These are phyloP conservation scores for Trachelus troglodyta DNA, from an alignment of 2,888 invertebrate species.

Conservation along the genomic window DNA sequence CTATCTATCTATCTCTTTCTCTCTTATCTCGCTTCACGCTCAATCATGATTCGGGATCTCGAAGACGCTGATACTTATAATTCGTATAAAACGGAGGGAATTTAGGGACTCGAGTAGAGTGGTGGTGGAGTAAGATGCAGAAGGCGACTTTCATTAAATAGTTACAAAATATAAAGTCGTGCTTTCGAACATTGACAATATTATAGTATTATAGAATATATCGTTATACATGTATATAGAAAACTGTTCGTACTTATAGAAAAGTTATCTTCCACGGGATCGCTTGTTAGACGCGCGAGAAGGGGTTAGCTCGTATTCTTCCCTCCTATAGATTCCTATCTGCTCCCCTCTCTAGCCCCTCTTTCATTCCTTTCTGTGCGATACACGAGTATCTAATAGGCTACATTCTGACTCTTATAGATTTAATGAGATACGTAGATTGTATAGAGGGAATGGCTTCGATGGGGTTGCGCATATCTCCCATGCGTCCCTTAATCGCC, in stretches of 20 bases:
- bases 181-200: slow-evolving; percentile 18
- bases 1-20: background rate
- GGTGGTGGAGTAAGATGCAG: background rate
- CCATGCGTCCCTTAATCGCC: no score
- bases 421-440: no score
- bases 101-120: background rate
- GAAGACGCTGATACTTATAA: slow-evolving; percentile 46
- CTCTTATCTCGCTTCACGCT: background rate
- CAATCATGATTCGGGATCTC: slow-evolving; percentile 42
- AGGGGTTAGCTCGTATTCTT: background rate
- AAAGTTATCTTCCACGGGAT: background rate
- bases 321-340: background rate
- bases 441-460: no score
- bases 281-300: background rate
- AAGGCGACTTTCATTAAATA: slow-evolving; percentile 9
- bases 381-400: no score
- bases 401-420: no score
- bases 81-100: slow-evolving; percentile 3
- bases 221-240: background rate
- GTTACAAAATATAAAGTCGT: slow-evolving; percentile 26
- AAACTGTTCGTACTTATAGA: background rate
- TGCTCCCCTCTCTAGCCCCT: background rate
- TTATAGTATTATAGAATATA: slow-evolving; percentile 3
- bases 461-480: no score
- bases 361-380: background rate